Base-by-base conservation (phyloP, 2,888 invertebrate genomes). In the Strigamia maritima region DNA sequence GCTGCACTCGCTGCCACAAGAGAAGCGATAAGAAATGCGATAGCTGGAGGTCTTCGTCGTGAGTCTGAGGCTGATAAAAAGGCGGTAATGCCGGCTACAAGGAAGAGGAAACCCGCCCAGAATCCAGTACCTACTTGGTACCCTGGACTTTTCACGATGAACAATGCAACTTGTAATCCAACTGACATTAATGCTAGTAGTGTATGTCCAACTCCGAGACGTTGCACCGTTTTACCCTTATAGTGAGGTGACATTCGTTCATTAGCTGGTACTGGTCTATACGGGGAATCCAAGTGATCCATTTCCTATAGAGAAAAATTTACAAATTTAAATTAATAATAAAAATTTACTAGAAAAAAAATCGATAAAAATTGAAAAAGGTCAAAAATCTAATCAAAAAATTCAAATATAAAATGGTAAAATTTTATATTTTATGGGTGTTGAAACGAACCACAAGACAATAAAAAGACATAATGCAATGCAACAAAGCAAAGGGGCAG, bases 191-290 rank as follows among this genome's bases (percentile, higher is more conserved):
- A 3, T 16, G 38, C 78, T 60, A 78, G 19, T 12, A 78, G 78
- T 12, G 60, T n/a, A 60, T 78, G 78, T 1, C 60, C 60, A 10
- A 78, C 8, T n/a, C 78, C 78, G 28, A 78, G 65, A 3, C 65
- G 60, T 35, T 65, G 78, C 8, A 31, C 78, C 10, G 78, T 78
- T 31, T 78, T 78, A 2, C 78, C 78, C n/a, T 60, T 26, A 60
- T 78, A 78, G 31, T 78, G 78, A 65, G 78, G 78, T 16, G 60
- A 54, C 78, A 78, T 78, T 12, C 78, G 78, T 31, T 78, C 60
- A n/a, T 78, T 28, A 22, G 22, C n/a, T 19, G 78, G 78, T 8
- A 78, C 60, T n/a, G 22, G 60, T n/a, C 78, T 54, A 19, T 35
- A 78, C 1, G 78, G 78, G n/a, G 78, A 78, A 22, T 78, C 78